Evolutionary conservation across 2,888 invertebrate species (phyloP), one percentile per base, ranked within the genome.

Genomic region (Limnephilus lunatus): DNA sequence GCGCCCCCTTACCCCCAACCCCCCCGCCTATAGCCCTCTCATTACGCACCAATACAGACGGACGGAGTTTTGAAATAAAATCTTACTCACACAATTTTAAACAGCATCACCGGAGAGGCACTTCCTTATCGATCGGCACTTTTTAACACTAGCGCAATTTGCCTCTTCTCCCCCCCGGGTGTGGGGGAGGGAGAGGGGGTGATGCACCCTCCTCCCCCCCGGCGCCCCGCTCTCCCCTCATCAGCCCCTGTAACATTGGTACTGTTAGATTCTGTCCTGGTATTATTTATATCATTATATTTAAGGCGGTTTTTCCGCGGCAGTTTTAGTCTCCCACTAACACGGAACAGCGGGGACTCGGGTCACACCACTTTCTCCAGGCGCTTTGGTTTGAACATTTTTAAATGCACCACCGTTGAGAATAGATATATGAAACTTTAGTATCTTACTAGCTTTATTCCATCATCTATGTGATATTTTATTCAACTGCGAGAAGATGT

Each of bases 81-180:
- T 96, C 96, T 93, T 93, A 93, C 93, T 93, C 93, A 93, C 96
- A 96, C 96, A 96, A 96, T 96, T 96, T 96, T 96, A 96, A 96
- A 93, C 93, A 93, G 93, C 93, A 93, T 93, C 93, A 93, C 68
- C 92, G 88, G 90, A 92, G 93, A 90, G 91, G 96, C 96, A 96
- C 96, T 96, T 96, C 96, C 96, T 96, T 96, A 96, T 96, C 96
- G 96, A 96, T 96, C 96, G 96, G 95, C 95, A 96, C 95, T 96
- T 96, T 96, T 96, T 96, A 96, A 96, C 96, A 96, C 96, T 95
- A 95, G 95, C 95, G 93, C 93, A 93, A 93, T 93, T 93, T 93
- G 93, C 93, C 93, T 93, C 95, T 94, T 95, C 94, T 94, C 94
- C 86, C 44, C 39, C 91, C 92, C 94, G 93, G 86, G 92, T 91